Percentiles rank a stretch among this genome's conserved stretches.
These are phyloP conservation scores for Spodoptera littoralis DNA, from an alignment of 2,888 invertebrate species.

Conservation along the genomic window DNA sequence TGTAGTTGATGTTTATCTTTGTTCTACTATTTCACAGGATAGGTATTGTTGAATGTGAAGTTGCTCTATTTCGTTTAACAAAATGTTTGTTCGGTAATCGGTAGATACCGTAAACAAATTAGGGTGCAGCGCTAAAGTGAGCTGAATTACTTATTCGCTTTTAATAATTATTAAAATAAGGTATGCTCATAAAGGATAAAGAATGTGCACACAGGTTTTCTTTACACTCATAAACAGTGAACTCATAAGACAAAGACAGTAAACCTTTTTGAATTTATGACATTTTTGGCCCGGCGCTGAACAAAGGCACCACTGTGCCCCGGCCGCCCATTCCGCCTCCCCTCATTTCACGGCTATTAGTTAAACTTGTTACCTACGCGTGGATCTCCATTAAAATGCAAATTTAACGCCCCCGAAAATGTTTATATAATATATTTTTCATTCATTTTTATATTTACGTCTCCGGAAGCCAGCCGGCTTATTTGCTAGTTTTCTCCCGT, in stretches of 20 bases:
- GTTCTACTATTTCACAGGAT: background rate
- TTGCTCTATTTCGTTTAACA: too few species aligned
- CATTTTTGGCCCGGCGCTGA: constrained; percentile 51
- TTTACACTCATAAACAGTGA: constrained; percentile 43
- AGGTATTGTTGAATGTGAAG: background rate
- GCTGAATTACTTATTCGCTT: too few species aligned
- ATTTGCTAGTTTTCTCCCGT: constrained; percentile 47
- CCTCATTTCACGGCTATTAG: constrained; percentile 87
- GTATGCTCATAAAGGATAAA: constrained; percentile 18
- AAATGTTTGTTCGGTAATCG: too few species aligned
- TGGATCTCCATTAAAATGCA: constrained; percentile 88
- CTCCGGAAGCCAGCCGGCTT: constrained; percentile 40
- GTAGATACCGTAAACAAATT: too few species aligned
- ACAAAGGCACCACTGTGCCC: constrained; percentile 54
- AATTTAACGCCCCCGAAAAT: constrained; percentile 84
- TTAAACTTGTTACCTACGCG: constrained; percentile 87
- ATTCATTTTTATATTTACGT: constrained; percentile 71
- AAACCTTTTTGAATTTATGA: constrained; percentile 56
- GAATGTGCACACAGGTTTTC: constrained; percentile 29
- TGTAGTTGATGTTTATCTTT: background rate
- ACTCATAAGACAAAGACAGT: constrained; percentile 51
- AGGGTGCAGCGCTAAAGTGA: too few species aligned
- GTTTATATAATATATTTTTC: constrained; percentile 80
- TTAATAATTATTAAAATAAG: background rate
- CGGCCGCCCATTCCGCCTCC: constrained; percentile 63